Conservation (phyloP, 2,888 invertebrate species). For the Holacanthella duospinosa region DNA sequence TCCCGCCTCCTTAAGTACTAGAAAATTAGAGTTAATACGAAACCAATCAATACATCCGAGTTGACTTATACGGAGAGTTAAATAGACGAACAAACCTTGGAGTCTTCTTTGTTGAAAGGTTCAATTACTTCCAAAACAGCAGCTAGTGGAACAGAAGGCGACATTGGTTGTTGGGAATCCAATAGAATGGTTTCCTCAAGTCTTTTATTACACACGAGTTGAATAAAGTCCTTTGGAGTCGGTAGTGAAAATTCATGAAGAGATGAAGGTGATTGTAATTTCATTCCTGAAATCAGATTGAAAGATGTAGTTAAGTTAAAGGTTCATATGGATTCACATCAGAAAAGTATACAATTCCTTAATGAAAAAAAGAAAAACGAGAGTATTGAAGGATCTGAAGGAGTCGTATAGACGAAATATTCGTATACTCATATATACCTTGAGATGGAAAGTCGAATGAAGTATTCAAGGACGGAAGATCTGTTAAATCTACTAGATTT, state of each 20-base stretch:
- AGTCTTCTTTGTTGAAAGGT: conserved; percentile 17
- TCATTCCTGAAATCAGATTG: neutral
- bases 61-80: neutral
- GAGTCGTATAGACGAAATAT: no score
- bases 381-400: no score
- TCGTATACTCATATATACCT: neutral
- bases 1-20: no score
- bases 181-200: neutral
- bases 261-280: neutral
- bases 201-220: no score
- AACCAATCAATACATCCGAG: neutral
- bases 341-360: no score
- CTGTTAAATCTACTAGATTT: conserved; percentile 17
- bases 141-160: conserved; percentile 12
- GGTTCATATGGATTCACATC: no score
- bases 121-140: conserved; percentile 36
- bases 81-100: neutral
- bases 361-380: no score
- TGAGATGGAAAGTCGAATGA: neutral
- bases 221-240: no score
- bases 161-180: neutral
- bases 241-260: neutral
- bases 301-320: no score
- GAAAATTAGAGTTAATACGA: neutral
- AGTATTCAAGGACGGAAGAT: neutral